phyloP scores from a whole-genome alignment of 2,888 invertebrate species.

The Nemurella pictetii region DNA sequence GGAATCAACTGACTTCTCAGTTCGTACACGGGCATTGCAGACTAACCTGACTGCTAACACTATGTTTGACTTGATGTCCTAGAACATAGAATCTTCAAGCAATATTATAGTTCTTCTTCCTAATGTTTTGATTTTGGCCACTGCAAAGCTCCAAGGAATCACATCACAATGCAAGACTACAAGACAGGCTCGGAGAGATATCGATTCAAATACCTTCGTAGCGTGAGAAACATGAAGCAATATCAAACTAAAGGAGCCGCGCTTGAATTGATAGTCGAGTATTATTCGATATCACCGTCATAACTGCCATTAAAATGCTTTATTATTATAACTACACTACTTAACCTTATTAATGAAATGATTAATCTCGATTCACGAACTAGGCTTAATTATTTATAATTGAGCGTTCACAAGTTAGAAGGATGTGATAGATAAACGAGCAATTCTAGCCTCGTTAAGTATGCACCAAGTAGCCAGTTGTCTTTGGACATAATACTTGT shows the following conservation, averaged over 20 bases:
- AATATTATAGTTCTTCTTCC: conserved; percentile 9
- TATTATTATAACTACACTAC: background rate
- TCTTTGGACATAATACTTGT: background rate
- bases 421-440: background rate
- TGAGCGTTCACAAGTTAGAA: background rate
- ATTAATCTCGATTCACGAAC: background rate
- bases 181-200: background rate
- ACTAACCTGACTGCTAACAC: background rate
- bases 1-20: no score
- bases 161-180: background rate
- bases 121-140: background rate
- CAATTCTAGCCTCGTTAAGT: background rate
- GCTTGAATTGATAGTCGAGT: background rate
- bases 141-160: background rate
- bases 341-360: background rate
- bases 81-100: background rate
- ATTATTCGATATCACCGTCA: background rate
- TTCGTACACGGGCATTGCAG: background rate
- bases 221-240: background rate
- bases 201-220: background rate
- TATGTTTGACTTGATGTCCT: background rate
- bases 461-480: background rate
- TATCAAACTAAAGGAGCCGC: background rate
- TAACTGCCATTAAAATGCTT: background rate
- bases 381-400: background rate